Evolutionary conservation across 2,113 vertebrate species (phyloP).

Genomic region (Mormyrus iriodes): DNA sequence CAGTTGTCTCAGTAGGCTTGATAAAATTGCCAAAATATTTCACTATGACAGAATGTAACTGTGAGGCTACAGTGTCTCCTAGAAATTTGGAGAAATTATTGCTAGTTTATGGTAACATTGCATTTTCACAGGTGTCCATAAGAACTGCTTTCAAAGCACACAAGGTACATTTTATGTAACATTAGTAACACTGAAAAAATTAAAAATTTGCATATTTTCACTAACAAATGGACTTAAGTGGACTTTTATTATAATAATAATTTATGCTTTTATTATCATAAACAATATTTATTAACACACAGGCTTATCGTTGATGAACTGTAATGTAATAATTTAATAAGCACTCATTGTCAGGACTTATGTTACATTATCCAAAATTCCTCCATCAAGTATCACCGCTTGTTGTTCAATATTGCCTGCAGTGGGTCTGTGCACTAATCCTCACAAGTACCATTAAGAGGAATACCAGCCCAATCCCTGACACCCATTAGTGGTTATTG

Average conservation of each 20-base stretch:
- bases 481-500: slow-evolving; percentile 22
- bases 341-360: not conserved
- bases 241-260: not conserved
- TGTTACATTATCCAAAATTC: not conserved
- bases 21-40: slow-evolving; percentile 22
- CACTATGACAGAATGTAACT: slow-evolving; percentile 13
- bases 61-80: slow-evolving; percentile 11
- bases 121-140: not conserved
- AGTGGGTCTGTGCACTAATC: slow-evolving; percentile 5
- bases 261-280: not conserved
- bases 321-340: slow-evolving; percentile 4
- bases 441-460: slow-evolving; percentile 15
- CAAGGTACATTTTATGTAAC: not conserved
- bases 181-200: not conserved
- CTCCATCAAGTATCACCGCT: not conserved
- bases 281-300: not conserved
- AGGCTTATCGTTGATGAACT: not conserved
- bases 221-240: not conserved
- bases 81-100: not conserved
- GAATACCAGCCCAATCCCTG: slow-evolving; percentile 8
- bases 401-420: slow-evolving; percentile 14
- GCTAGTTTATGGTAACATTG: not conserved
- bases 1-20: slow-evolving; percentile 9
- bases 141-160: not conserved
- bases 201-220: not conserved